Evolutionary conservation across 2,113 vertebrate genomes (phyloP).

Genomic region (Montifringilla adamsi): DNA sequence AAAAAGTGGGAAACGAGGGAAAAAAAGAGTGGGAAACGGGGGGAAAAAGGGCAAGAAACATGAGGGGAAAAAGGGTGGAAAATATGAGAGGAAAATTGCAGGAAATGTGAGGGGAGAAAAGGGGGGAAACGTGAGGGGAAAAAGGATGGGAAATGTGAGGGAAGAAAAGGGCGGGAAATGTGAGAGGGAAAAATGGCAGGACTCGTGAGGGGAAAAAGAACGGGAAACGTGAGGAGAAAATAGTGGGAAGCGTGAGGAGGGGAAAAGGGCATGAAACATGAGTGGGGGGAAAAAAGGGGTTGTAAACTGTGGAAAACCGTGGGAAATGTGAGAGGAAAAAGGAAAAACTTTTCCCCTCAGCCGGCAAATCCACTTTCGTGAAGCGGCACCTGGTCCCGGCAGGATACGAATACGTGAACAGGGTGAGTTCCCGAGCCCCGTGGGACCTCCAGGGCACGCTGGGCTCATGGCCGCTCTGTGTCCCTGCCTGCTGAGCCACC

Average conservation of each 20-base stretch:
- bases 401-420: neutral
- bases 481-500: no score
- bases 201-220: no score
- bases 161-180: neutral
- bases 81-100: no score
- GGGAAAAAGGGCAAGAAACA: no score
- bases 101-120: rapidly evolving
- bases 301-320: rapidly evolving
- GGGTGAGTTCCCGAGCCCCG: neutral
- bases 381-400: neutral
- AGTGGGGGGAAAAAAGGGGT: neutral
- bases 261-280: no score
- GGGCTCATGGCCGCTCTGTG: neutral
- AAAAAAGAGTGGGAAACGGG: no score
- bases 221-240: no score
- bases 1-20: neutral
- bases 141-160: rapidly evolving
- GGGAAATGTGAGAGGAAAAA: neutral
- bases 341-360: rapidly evolving
- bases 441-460: neutral
- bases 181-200: neutral
- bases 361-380: neutral
- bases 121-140: neutral
- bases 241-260: neutral
- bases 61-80: neutral